Percentiles rank a stretch among this genome's conserved stretches.
phyloP scores from a whole-genome alignment of 2,113 vertebrate genomes.

The Phoxinus phoxinus region DNA sequence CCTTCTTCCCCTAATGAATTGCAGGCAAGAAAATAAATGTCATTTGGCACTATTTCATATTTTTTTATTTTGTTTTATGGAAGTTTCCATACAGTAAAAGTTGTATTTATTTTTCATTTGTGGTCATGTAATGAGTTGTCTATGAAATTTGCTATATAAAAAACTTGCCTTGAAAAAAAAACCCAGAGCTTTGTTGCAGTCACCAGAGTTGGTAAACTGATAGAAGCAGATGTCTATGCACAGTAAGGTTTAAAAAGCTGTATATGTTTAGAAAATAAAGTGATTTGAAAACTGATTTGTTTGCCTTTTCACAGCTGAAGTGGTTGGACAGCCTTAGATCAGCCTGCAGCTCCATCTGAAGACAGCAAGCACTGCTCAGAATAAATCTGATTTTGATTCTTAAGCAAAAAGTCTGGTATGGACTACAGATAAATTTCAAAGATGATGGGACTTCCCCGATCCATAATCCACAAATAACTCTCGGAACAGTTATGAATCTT shows the following conservation, averaged over 20 bases:
- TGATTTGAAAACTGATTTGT: neutral
- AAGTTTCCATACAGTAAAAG: neutral
- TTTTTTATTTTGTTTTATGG: too few relatives aligned
- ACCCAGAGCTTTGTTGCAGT: neutral
- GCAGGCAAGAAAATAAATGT: too few relatives aligned
- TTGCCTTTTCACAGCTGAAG: constrained; percentile 58
- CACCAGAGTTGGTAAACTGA: neutral
- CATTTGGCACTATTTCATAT: too few relatives aligned
- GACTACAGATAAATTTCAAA: constrained; percentile 27
- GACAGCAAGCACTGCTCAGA: neutral
- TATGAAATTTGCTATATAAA: neutral
- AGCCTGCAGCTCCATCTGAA: constrained; percentile 78
- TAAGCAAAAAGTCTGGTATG: neutral
- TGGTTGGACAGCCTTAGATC: neutral
- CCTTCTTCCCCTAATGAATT: too few relatives aligned
- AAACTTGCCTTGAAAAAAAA: neutral
- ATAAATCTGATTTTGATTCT: neutral
- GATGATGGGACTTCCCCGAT: neutral
- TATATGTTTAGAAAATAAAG: too few relatives aligned
- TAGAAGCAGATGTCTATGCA: too few relatives aligned
- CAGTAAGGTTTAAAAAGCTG: too few relatives aligned
- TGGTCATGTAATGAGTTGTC: neutral
- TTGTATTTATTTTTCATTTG: neutral
- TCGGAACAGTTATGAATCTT: constrained; percentile 13
- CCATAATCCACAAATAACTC: neutral